phyloP scores from a whole-genome alignment of 2,797 vertebrate species.

The Scarus forsteni region DNA sequence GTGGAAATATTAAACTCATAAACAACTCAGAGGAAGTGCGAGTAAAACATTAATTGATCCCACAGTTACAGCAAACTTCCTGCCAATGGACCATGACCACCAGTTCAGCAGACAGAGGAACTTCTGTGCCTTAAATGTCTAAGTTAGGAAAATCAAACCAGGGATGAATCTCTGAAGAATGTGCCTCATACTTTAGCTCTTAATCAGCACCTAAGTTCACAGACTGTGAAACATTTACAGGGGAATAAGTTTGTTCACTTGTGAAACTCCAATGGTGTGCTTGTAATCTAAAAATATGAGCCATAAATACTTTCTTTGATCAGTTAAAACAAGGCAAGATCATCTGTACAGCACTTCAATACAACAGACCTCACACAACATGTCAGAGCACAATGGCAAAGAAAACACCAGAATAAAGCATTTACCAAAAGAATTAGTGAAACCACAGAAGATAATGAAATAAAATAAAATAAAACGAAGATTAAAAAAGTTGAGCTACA shows the following conservation, averaged over 20 bases:
- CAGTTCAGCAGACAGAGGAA: neutral
- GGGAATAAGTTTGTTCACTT: neutral
- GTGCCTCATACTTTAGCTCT: neutral
- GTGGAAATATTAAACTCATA: slow-evolving; percentile 26
- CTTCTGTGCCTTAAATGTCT: slow-evolving; percentile 10
- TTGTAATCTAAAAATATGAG: neutral
- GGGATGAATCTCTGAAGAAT: neutral
- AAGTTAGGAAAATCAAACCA: slow-evolving; percentile 4
- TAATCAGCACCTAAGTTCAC: slow-evolving; percentile 14
- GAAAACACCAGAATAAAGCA: no score
- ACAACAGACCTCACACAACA: no score
- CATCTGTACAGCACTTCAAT: no score
- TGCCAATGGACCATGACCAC: slow-evolving; percentile 25
- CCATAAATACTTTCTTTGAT: no score
- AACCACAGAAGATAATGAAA: no score
- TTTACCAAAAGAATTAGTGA: no score
- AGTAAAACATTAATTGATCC: slow-evolving; percentile 48
- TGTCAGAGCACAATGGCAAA: no score
- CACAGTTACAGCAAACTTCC: slow-evolving; percentile 26
- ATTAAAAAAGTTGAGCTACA: no score
- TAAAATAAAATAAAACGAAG: no score
- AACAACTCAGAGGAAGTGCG: slow-evolving; percentile 29
- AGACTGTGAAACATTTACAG: neutral
- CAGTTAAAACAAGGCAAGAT: no score
- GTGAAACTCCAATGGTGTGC: neutral